phyloP scores from a whole-genome alignment of 2,113 vertebrate species.

The Tylochromis polylepis region DNA sequence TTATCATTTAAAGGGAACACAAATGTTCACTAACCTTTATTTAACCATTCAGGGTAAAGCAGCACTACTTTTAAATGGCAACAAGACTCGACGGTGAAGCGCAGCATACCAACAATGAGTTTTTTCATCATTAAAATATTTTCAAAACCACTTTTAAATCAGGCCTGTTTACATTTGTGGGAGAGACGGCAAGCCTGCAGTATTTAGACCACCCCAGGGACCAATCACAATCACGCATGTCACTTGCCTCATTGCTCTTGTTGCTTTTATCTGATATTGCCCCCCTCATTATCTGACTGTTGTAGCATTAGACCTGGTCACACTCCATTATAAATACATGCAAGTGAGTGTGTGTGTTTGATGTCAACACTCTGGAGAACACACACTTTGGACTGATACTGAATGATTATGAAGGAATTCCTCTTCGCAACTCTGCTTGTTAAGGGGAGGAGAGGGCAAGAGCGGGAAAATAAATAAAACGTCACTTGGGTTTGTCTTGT shows the following conservation, averaged over 20 bases:
- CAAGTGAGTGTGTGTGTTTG: constrained; percentile 29
- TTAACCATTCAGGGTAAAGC: background rate
- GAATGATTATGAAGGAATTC: constrained; percentile 82
- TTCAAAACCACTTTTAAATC: constrained; percentile 3
- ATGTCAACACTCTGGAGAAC: constrained; percentile 80
- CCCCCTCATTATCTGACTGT: constrained; percentile 79
- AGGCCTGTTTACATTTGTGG: constrained; percentile 6
- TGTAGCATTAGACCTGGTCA: constrained; percentile 80
- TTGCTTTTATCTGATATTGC: constrained; percentile 85
- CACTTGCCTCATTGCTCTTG: constrained; percentile 84
- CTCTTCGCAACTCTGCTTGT: constrained; percentile 77
- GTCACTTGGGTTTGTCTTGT: constrained; percentile 83
- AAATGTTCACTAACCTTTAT: background rate
- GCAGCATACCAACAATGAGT: background rate
- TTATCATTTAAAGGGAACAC: background rate
- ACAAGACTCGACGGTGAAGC: background rate
- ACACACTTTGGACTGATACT: constrained; percentile 66
- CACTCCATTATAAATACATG: constrained; percentile 67
- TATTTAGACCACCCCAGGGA: constrained; percentile 80
- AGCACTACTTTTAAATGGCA: background rate
- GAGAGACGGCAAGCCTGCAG: background rate
- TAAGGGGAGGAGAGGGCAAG: constrained; percentile 71
- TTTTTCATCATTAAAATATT: background rate
- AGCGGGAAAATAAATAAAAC: constrained; percentile 81
- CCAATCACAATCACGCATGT: constrained; percentile 73